Evolutionary conservation across 30 jellyfish, hydroid and myxozoan genomes (phyloP), one percentile per base, ranked within the genome.

Genomic region (Nemopilema nomurai): DNA sequence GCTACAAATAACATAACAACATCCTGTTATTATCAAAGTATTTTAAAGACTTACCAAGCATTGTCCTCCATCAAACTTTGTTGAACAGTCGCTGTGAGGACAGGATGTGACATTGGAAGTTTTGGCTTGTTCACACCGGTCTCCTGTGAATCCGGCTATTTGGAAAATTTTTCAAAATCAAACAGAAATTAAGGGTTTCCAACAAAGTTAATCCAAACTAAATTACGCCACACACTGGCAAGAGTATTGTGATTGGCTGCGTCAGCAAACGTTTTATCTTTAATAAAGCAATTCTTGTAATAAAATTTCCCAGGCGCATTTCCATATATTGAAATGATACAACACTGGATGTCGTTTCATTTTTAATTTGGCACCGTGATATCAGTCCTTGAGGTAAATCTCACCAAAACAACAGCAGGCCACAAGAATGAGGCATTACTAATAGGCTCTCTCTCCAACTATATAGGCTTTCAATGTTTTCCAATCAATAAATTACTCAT

Each of bases 61-160:
- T 69, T 89, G 89, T 82, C 97, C 97, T 25, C 96, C 98, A 81
- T 86, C 94, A 73, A 92, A 92, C 51, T 49, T 67, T 49, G 69
- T 80, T 51, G 94, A 84, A 69, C 98, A 92, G 80, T 92, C 96
- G 29, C 82, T 74, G 82, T 77, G 82, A 4, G 96, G 96, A 51
- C 98, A 92, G 75, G 85, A 57, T 62, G 98, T 80, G 19, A 77
- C 90, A 63, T 90, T 82, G 1, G 62, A 69, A 23, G 74, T 18
- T 33, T 17, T 16, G 13, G 63, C 78, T 20, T 49, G 51, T 62
- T 81, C 92, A 63, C 97, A 90, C 8, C 62, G 80, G 49, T 27
- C 50, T 52, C 97, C 97, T 1, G 87, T 90, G 85, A 69, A 82
- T 25, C 86, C 91, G 53, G 72, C 97, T 90, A 87, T 64, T 49